Evolutionary conservation across 23 tunicate genomes (phyloP), one percentile per base, ranked within the genome.

Genomic region (Oikopleura albicans): DNA sequence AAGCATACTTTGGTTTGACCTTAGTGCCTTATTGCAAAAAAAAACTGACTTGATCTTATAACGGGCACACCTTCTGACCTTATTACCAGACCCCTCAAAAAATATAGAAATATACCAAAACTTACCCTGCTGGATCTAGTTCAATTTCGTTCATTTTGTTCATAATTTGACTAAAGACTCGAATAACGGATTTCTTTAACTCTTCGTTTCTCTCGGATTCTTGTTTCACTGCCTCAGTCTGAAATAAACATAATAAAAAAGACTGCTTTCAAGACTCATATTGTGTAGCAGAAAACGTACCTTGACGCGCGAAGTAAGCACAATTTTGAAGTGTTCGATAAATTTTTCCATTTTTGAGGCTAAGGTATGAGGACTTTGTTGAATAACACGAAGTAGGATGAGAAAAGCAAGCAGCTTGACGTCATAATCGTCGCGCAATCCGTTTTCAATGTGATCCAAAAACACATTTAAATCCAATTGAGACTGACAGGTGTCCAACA

Each of bases 171-270:
- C 34, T 29, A 4, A 90, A 89, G 22, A 89, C 98, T 16, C 98
- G 85, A 1, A 93, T 66, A 0, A 92, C 94, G 0, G 98, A 90
- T 66, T 91, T 84, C 85, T 93, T 93, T 86, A 93, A 76, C 40
- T 93, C 98, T 56, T 93, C 91, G 75, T 90, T 92, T 59, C 91
- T 90, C 76, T 93, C 98, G 59, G 91, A 87, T 40, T 93, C 98
- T 71, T 93, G 98, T 56, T 93, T 93, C 39, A 93, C 98, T 39
- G 98, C 91, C 75, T 93, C 98, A 1, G 94, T 91, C 84, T 93
- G 16, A 40, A 86, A 1, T 57, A 33, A 28, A 84, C 27, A 38
- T 84, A 2, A 84, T 0, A 27, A 79, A 39, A 27, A 39, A 28
- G 28, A 39, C n/a, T n/a, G n/a, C n/a, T n/a, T n/a, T n/a, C n/a